phyloP scores from a whole-genome alignment of 2,797 vertebrate genomes.

The Anas capensis region DNA sequence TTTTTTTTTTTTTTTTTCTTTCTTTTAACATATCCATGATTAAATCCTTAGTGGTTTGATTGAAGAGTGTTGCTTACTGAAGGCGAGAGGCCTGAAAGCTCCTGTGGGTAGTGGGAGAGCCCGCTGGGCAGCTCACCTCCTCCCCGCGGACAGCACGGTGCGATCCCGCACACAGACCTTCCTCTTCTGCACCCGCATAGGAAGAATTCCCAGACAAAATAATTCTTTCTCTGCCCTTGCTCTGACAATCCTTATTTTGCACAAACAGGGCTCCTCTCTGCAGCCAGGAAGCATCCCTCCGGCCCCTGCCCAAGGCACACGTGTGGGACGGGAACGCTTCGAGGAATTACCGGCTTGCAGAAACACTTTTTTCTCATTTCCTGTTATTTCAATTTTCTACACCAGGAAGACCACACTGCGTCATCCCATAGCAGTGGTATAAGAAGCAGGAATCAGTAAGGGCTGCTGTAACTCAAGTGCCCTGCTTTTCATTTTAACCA shows the following conservation, averaged over 20 bases:
- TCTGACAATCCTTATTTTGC: rapidly evolving
- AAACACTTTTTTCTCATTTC: not conserved
- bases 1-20: not conserved
- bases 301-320: rapidly evolving
- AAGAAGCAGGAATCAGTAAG: not conserved
- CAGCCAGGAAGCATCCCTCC: rapidly evolving
- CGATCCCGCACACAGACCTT: no score
- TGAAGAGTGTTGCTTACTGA: not conserved
- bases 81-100: not conserved
- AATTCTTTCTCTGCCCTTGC: rapidly evolving
- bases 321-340: rapidly evolving
- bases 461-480: not conserved
- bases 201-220: not conserved
- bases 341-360: not conserved
- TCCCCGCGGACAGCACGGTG: no score
- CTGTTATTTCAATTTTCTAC: not conserved
- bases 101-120: not conserved
- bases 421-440: not conserved
- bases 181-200: no score
- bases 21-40: no score
- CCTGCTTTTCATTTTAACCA: not conserved
- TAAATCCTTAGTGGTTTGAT: no score
- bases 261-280: not conserved
- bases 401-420: not conserved
- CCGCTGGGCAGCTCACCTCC: no score